Conservation (phyloP, 2,113 vertebrate species). For the Colistium nudipinnis region DNA sequence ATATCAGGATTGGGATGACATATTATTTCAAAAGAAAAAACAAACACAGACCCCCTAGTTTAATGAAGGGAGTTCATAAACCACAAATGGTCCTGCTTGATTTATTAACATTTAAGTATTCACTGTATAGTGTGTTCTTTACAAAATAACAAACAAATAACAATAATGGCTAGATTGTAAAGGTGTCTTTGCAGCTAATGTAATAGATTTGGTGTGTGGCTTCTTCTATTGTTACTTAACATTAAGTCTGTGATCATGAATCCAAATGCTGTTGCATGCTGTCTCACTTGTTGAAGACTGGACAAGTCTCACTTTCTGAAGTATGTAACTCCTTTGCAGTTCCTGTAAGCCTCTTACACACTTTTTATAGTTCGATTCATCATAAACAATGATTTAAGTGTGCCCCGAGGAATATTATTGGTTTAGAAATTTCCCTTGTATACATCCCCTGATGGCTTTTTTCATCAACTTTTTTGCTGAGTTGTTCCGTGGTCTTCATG, state of each 20-base stretch:
- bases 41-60: slow-evolving; percentile 8
- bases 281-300: too few species aligned
- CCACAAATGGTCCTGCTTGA: too few species aligned
- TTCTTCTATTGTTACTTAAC: too few species aligned
- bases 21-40: slow-evolving; percentile 28
- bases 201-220: neutral
- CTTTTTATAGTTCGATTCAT: neutral
- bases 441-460: neutral
- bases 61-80: slow-evolving; percentile 46
- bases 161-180: too few species aligned
- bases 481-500: neutral
- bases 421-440: neutral
- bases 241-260: too few species aligned
- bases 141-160: neutral
- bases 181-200: neutral
- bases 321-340: neutral
- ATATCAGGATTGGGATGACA: slow-evolving; percentile 61
- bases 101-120: too few species aligned
- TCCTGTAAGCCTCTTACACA: neutral
- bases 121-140: neutral
- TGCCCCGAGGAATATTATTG: neutral
- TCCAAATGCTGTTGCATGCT: too few species aligned
- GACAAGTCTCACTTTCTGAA: too few species aligned
- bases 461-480: neutral
- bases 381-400: neutral